These are phyloP conservation scores for Drosophila insularis DNA, from an alignment of 1,140 invertebrate genomes.

Conservation along the genomic window DNA sequence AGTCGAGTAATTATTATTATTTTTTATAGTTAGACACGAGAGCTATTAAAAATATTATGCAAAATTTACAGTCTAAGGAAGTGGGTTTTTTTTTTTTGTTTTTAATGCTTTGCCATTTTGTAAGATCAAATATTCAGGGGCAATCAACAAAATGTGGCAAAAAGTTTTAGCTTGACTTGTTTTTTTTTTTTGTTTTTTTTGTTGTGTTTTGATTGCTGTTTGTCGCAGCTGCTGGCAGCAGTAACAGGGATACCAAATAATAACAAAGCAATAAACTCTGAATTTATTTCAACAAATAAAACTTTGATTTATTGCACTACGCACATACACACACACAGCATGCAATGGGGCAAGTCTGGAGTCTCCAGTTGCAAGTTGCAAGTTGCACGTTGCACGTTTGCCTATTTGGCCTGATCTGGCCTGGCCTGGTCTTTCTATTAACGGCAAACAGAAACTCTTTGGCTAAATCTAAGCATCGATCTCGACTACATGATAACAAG, in stretches of 20 bases:
- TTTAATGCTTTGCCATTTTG: constrained; percentile 3
- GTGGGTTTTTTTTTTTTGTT: not conserved
- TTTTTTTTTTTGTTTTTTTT: not conserved
- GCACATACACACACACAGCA: constrained; percentile 60
- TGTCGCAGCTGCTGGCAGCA: constrained; percentile 29
- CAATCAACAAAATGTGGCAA: constrained; percentile 47
- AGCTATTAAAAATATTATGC: not conserved
- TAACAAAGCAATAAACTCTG: constrained; percentile 79
- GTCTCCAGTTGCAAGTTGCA: constrained; percentile 27
- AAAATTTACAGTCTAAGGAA: not conserved
- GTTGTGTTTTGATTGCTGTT: constrained; percentile 40
- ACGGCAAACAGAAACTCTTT: constrained; percentile 9
- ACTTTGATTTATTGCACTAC: constrained; percentile 78
- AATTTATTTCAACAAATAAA: constrained; percentile 81
- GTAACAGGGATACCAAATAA: constrained; percentile 52
- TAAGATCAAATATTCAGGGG: not conserved
- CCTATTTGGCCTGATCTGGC: not conserved
- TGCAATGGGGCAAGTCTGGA: constrained; percentile 40
- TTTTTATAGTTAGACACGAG: not conserved
- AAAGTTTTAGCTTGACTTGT: constrained; percentile 36
- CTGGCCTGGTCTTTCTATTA: not conserved
- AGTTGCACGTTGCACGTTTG: not conserved
- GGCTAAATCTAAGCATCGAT: constrained; percentile 21
- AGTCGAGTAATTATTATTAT: not conserved
- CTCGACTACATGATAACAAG: constrained; percentile 42